Conservation (phyloP, 2,797 vertebrate genomes). For the Ctenopoma kingsleyae region DNA sequence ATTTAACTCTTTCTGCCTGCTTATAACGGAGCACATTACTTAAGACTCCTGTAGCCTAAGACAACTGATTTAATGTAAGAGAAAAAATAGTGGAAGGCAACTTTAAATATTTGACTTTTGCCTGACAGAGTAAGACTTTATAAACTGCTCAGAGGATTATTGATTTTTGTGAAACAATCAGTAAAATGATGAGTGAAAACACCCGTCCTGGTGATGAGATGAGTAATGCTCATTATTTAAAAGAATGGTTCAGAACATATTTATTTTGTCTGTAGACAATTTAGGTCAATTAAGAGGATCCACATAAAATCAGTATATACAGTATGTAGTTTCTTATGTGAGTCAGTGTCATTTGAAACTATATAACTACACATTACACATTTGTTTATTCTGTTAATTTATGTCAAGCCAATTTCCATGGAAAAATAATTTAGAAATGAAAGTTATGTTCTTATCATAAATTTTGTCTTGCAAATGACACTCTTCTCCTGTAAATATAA, state of each 20-base stretch:
- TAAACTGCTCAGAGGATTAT: conserved; percentile 16
- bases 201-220: conserved; percentile 7
- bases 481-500: not conserved
- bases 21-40: conserved; percentile 23
- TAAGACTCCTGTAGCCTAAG: conserved; percentile 3
- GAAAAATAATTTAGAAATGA: not conserved
- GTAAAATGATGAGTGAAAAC: conserved; percentile 22
- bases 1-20: conserved; percentile 49
- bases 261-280: conserved; percentile 8
- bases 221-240: conserved; percentile 15
- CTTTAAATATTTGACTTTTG: conserved; percentile 24
- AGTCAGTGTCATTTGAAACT: not conserved
- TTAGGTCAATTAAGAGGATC: not conserved
- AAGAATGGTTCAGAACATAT: conserved; percentile 2
- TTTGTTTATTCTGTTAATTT: not conserved
- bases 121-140: conserved; percentile 39
- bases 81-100: conserved; percentile 21
- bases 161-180: conserved; percentile 36
- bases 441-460: not conserved
- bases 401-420: not conserved
- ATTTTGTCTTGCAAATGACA: not conserved
- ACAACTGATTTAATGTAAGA: conserved; percentile 17
- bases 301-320: not conserved
- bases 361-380: not conserved
- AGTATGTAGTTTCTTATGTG: not conserved